Evolutionary conservation across 2,797 vertebrate species (phyloP), one percentile per base, ranked within the genome.

Genomic region (Clarias pachynema): DNA sequence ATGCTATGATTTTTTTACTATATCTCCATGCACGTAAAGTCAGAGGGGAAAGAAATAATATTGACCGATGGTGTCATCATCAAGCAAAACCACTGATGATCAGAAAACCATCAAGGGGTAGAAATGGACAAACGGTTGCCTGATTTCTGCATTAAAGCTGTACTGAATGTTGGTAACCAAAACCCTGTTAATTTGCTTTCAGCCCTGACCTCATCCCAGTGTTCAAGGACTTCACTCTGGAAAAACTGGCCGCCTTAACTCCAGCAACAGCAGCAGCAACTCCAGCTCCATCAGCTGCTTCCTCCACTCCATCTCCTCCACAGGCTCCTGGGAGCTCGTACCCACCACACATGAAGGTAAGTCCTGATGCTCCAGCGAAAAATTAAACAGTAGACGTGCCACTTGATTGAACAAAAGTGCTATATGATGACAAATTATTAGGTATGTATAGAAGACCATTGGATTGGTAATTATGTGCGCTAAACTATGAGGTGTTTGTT

Each of bases 311-410:
- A 12, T n/a, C 87, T 7, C 65, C 88, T 4, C 86, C 89, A 34
- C 94, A 95, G 90, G 92, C 95, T 86, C 96, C 96, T 40, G 96
- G 96, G 70, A 97, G 96, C 87, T 95, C 96, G 40, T 97, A 95
- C 31, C 96, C 96, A 69, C 74, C 95, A 70, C 96, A 97, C 70
- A 94, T 97, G 95, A 96, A 97, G 94, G 96, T 96, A 88, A 86
- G 40, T 83, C 37, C 56, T 69, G 40, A 4, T 24, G 10, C 34
- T 57, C 2, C 18, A 57, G 16, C 29, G 10, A 57, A 22, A 12
- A 8, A 29, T 56, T 16, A n/a, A 20, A 56, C 7, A 0, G 49
- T 5, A 12, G 14, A 7, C 15, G 10, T 37, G 56, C 20, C 22
- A 15, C 12, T 40, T 31, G 8, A 40, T 3, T 62, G 31, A 15